These are phyloP conservation scores for Nemurella pictetii DNA, from an alignment of 2,888 invertebrate genomes.

Conservation along the genomic window DNA sequence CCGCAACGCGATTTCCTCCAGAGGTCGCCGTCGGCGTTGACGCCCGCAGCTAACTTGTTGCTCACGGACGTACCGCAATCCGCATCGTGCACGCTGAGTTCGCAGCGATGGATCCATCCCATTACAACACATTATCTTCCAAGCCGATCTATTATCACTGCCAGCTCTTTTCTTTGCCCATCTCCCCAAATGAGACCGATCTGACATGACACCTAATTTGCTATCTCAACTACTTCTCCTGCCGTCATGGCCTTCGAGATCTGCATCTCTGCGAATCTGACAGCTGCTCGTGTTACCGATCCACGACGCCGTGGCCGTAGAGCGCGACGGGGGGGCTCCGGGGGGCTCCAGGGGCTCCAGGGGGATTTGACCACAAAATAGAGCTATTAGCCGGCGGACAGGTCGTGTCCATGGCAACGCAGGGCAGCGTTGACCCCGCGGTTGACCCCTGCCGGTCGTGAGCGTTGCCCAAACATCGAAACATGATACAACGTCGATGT, in stretches of 20 bases:
- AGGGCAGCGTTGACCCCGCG: not conserved
- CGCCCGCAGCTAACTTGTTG: too few species aligned
- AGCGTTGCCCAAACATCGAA: too few species aligned
- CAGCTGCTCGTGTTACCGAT: not conserved
- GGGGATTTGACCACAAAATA: not conserved
- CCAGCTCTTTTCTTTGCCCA: not conserved
- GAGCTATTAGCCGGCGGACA: not conserved
- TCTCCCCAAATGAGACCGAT: not conserved
- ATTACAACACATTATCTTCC: too few species aligned
- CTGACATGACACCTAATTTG: not conserved
- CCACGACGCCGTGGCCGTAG: not conserved
- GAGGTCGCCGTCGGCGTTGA: too few species aligned
- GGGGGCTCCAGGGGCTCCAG: too few species aligned
- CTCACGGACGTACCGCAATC: too few species aligned
- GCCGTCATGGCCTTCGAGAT: not conserved
- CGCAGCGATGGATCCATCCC: too few species aligned
- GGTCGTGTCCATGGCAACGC: not conserved
- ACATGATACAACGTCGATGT: too few species aligned
- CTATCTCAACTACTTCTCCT: not conserved
- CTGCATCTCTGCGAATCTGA: not conserved
- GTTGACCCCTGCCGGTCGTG: too few species aligned
- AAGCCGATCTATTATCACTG: not conserved
- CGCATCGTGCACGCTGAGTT: too few species aligned
- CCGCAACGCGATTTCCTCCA: too few species aligned
- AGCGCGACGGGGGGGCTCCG: too few species aligned